phyloP scores from a whole-genome alignment of 2,888 invertebrate species.

The Hypselothyrea guttata region DNA sequence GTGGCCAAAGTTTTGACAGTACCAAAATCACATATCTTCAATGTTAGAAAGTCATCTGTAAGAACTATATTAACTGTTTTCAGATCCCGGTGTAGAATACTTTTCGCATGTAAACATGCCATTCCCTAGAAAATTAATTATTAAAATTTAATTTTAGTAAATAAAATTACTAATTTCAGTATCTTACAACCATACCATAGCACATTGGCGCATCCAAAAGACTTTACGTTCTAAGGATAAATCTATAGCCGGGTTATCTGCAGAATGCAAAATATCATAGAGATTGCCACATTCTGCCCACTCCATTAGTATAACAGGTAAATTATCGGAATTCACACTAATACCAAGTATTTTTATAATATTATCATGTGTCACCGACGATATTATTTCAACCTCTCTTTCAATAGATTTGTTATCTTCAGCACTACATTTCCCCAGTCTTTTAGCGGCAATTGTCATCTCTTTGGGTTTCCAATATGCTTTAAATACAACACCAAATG shows the following conservation, averaged over 20 bases:
- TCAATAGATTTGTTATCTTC: conserved; percentile 5
- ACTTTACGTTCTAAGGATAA: background rate
- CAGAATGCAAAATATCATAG: background rate
- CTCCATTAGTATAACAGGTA: conserved; percentile 7
- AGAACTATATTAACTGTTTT: too few relatives aligned
- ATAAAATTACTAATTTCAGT: too few relatives aligned
- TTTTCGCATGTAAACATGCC: too few relatives aligned
- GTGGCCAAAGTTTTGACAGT: too few relatives aligned
- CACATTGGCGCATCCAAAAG: conserved; percentile 16
- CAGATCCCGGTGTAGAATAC: too few relatives aligned
- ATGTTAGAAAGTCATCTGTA: too few relatives aligned
- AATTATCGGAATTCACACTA: background rate
- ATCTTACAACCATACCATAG: too few relatives aligned
- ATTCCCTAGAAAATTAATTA: too few relatives aligned
- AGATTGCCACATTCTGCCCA: conserved; percentile 17
- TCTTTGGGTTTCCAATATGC: background rate
- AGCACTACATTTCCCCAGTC: background rate
- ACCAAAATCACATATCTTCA: too few relatives aligned
- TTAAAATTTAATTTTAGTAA: too few relatives aligned
- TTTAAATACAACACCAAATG: conserved; percentile 6
- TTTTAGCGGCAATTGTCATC: background rate
- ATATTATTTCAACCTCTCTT: background rate
- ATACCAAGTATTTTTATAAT: background rate
- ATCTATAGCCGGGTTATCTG: background rate
- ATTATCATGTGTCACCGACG: conserved; percentile 5